A percentile compares a stretch with the other conserved stretches of the same genome.
Evolutionary conservation across 2,797 vertebrate species (phyloP).

Genomic region (Acropternis orthonyx): DNA sequence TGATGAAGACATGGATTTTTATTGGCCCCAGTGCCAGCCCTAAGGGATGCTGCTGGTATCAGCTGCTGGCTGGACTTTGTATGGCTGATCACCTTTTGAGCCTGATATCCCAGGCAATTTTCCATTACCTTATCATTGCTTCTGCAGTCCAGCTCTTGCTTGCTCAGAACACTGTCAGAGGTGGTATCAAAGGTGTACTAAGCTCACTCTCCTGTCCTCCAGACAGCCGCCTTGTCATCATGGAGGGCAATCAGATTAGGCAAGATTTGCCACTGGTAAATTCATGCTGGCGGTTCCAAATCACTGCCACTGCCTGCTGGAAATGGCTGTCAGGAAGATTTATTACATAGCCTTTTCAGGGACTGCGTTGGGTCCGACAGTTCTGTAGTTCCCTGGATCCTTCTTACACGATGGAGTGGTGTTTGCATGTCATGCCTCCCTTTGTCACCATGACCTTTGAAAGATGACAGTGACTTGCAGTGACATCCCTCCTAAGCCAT

Average conservation of each 20-base stretch:
- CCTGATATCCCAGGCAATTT: not conserved
- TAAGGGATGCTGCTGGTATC: not conserved
- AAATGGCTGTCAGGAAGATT: not conserved
- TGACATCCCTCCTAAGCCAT: not conserved
- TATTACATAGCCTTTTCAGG: not conserved
- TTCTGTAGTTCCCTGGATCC: not conserved
- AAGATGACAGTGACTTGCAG: not conserved
- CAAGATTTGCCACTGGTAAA: not conserved
- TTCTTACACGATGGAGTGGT: accelerated
- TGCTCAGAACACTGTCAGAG: accelerated
- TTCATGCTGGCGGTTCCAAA: not conserved
- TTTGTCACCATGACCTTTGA: not conserved
- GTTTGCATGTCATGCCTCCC: not conserved
- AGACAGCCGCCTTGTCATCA: not conserved
- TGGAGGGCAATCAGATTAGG: not conserved
- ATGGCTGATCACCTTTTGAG: not conserved
- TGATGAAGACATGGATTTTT: not conserved
- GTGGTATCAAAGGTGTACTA: accelerated
- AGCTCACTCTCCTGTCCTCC: accelerated
- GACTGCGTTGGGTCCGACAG: not conserved
- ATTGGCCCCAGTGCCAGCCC: not conserved
- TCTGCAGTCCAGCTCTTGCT: not conserved
- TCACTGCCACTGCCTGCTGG: not conserved
- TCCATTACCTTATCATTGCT: not conserved
- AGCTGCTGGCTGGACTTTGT: not conserved